Conservation (phyloP, 2,113 vertebrate species). For the Callospermophilus lateralis region DNA sequence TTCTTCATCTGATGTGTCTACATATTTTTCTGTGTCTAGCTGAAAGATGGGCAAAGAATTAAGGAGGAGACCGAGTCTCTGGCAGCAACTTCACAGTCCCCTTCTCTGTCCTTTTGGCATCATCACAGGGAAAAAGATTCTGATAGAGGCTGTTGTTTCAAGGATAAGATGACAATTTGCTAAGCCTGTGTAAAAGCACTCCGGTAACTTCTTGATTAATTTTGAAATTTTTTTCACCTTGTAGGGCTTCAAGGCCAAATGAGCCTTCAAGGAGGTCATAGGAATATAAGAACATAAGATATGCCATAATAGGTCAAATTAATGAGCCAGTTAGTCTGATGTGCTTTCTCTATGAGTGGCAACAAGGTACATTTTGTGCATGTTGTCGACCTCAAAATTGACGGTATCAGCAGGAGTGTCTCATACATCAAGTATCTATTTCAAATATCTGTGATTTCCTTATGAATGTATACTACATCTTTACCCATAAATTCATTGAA, state of each 20-base stretch:
- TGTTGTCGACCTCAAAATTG: slow-evolving; percentile 71
- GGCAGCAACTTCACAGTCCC: neutral
- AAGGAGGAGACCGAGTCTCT: slow-evolving; percentile 1
- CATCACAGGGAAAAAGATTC: neutral
- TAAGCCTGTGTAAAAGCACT: slow-evolving; percentile 61
- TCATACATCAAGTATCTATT: slow-evolving; percentile 28
- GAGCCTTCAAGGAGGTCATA: slow-evolving; percentile 75
- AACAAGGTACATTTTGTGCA: slow-evolving; percentile 59
- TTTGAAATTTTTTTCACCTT: slow-evolving; percentile 76
- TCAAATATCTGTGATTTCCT: slow-evolving; percentile 22
- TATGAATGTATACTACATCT: neutral
- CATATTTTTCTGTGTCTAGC: slow-evolving; percentile 65
- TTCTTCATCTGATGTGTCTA: slow-evolving; percentile 54
- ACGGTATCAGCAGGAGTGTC: neutral
- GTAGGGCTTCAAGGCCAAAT: slow-evolving; percentile 75
- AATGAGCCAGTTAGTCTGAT: slow-evolving; percentile 76
- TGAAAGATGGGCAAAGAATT: slow-evolving; percentile 34
- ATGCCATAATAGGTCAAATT: slow-evolving; percentile 81
- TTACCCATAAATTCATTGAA: slow-evolving; percentile 55
- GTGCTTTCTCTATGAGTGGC: neutral
- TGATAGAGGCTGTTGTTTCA: slow-evolving; percentile 53
- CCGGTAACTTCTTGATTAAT: slow-evolving; percentile 77
- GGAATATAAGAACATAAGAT: slow-evolving; percentile 67
- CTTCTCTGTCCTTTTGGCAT: neutral
- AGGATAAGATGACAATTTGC: slow-evolving; percentile 67